These are phyloP conservation scores for Cataglyphis hispanica DNA, from an alignment of 1,140 invertebrate genomes.

Conservation along the genomic window DNA sequence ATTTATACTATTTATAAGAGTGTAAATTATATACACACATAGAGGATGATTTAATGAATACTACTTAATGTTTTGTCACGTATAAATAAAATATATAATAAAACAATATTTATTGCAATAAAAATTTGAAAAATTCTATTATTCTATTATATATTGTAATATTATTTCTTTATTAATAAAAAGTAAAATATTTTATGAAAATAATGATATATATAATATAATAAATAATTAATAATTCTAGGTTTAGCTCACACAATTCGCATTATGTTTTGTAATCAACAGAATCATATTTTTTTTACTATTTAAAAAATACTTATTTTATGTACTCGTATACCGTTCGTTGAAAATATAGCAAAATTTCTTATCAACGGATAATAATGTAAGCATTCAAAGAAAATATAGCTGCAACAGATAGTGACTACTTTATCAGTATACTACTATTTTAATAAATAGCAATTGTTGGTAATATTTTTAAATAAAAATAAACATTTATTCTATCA, in stretches of 20 bases:
- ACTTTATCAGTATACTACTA: too few species aligned
- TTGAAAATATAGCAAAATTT: not conserved
- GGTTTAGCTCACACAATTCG: too few species aligned
- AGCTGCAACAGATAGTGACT: not conserved
- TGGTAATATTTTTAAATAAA: constrained; percentile 4
- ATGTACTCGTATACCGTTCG: not conserved
- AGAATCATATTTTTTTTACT: too few species aligned
- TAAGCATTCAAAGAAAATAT: not conserved
- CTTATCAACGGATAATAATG: constrained; percentile 21
- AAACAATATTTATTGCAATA: constrained; percentile 16
- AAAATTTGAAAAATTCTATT: not conserved
- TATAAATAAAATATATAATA: constrained; percentile 36
- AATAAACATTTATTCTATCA: not conserved
- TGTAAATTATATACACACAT: constrained; percentile 63
- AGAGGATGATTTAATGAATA: constrained; percentile 27
- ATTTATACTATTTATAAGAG: constrained; percentile 34
- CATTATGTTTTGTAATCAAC: too few species aligned
- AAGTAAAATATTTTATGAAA: not conserved
- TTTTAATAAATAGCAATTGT: constrained; percentile 7
- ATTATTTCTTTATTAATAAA: not conserved
- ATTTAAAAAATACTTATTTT: not conserved
- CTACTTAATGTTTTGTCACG: constrained; percentile 57
- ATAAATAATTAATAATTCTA: too few species aligned
- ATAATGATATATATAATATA: not conserved
- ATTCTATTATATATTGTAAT: too few species aligned